Percentiles rank a stretch among this genome's conserved stretches.
Evolutionary conservation across 2,797 vertebrate species (phyloP).

Genomic region (Paedocypris micromegethes): DNA sequence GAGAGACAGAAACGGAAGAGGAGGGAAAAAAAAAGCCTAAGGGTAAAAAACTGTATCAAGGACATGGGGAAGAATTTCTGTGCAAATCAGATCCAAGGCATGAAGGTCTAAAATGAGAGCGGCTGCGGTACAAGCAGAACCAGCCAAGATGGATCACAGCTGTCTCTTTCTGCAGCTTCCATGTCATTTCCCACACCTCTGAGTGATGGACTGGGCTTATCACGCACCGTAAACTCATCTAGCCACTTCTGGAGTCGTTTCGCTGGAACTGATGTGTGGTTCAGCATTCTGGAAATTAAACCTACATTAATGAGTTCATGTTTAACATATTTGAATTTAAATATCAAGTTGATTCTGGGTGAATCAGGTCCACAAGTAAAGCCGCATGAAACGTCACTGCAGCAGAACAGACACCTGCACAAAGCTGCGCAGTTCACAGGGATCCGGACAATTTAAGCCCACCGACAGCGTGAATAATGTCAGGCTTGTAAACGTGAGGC

Average conservation of each 20-base stretch:
- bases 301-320: slow-evolving; percentile 16
- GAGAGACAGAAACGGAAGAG: slow-evolving; percentile 19
- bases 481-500: no score
- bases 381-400: slow-evolving; percentile 53
- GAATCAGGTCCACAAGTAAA: slow-evolving; percentile 53
- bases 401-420: slow-evolving; percentile 56
- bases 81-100: slow-evolving; percentile 30
- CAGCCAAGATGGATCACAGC: slow-evolving; percentile 20
- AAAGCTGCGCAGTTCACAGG: no score
- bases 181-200: slow-evolving; percentile 15
- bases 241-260: not conserved
- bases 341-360: slow-evolving; percentile 14
- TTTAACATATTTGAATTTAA: slow-evolving; percentile 15
- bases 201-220: slow-evolving; percentile 25
- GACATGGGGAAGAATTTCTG: slow-evolving; percentile 21
- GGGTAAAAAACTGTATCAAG: slow-evolving; percentile 32
- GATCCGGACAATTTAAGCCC: no score
- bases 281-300: slow-evolving; percentile 16
- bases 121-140: slow-evolving; percentile 3
- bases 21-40: slow-evolving; percentile 43
- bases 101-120: slow-evolving; percentile 27
- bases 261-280: slow-evolving; percentile 11
- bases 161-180: slow-evolving; percentile 14
- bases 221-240: slow-evolving; percentile 16
- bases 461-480: no score